phyloP scores from a whole-genome alignment of 2,888 invertebrate genomes.

The Lobophora halterata region DNA sequence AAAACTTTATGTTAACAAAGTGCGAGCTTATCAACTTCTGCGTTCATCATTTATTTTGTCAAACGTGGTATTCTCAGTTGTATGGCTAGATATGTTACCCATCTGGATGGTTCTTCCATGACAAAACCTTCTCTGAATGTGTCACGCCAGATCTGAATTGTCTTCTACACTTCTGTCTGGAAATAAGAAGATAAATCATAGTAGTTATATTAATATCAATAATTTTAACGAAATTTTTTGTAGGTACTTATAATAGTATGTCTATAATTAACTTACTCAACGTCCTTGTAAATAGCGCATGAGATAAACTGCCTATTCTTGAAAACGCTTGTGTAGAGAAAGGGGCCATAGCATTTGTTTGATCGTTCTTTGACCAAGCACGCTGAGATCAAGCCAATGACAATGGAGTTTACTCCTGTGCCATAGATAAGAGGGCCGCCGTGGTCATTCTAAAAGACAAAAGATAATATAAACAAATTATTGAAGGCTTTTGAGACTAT shows the following conservation, averaged over 20 bases:
- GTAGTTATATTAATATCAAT: neutral
- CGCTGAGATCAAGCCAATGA: constrained; percentile 66
- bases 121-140: constrained; percentile 53
- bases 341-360: constrained; percentile 69
- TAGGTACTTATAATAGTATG: too few species aligned
- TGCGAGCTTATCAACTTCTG: neutral
- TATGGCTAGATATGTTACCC: constrained; percentile 44
- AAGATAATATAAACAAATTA: constrained; percentile 1
- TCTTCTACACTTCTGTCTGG: constrained; percentile 61
- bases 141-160: constrained; percentile 65
- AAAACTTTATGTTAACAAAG: too few species aligned
- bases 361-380: constrained; percentile 63
- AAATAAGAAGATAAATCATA: constrained; percentile 14
- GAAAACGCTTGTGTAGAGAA: constrained; percentile 65
- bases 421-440: constrained; percentile 66
- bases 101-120: constrained; percentile 65
- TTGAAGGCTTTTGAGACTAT: too few species aligned
- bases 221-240: neutral
- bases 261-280: constrained; percentile 50
- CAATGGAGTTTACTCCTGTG: constrained; percentile 51
- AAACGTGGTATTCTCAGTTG: neutral
- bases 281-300: constrained; percentile 63
- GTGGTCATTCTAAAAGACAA: constrained; percentile 58
- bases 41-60: neutral
- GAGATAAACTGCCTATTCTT: constrained; percentile 68